phyloP scores from a whole-genome alignment of 2,888 invertebrate genomes.

The Zeuzera pyrina region DNA sequence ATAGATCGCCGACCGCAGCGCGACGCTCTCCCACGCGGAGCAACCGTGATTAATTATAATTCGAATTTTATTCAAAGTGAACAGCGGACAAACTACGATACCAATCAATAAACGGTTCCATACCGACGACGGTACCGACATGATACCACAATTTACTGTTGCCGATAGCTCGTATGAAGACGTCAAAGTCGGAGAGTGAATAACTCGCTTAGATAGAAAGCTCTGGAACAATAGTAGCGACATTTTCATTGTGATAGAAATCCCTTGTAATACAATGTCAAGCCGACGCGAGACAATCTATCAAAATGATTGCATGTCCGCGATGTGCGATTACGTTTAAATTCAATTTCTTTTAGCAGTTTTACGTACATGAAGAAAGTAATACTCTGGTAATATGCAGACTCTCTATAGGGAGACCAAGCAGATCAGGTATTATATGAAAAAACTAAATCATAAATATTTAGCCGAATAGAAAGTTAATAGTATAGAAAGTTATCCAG shows the following conservation, averaged over 20 bases:
- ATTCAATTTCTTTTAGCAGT: conserved; percentile 2
- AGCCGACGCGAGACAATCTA: conserved; percentile 26
- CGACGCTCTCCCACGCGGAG: conserved; percentile 68
- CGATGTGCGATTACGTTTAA: no score
- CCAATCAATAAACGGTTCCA: conserved; percentile 73
- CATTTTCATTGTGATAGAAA: conserved; percentile 48
- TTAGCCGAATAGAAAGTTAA: no score
- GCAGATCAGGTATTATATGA: no score
- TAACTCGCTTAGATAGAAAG: conserved; percentile 49
- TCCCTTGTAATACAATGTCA: conserved; percentile 35
- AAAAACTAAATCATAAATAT: no score
- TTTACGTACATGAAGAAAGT: no score
- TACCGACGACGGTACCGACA: conserved; percentile 67
- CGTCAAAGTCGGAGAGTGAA: conserved; percentile 56
- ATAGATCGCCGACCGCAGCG: conserved; percentile 63
- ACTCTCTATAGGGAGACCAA: no score
- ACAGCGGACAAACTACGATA: conserved; percentile 71
- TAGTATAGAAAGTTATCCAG: no score
- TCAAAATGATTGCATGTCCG: conserved; percentile 17
- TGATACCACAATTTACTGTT: conserved; percentile 69
- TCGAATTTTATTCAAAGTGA: conserved; percentile 74
- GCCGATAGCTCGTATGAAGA: conserved; percentile 64
- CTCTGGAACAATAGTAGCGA: conserved; percentile 53
- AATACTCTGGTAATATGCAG: no score
- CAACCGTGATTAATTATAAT: conserved; percentile 71